Base-by-base conservation (phyloP, 2,888 invertebrate genomes). In the Anthoptus insignis region DNA sequence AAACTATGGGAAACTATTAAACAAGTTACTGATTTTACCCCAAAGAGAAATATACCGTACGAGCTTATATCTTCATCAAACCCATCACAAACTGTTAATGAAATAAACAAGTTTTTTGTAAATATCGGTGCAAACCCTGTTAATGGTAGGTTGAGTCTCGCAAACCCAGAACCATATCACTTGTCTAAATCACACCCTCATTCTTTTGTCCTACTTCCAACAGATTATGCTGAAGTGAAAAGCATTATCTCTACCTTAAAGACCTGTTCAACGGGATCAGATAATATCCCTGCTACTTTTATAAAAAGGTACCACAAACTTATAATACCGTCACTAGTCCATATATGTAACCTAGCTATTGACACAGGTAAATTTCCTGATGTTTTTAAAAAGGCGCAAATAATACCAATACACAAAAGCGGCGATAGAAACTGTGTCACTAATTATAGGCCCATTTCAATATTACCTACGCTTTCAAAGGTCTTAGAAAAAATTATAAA, bases 401-500 rank as follows among this genome's bases (percentile, higher is more conserved):
- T 34, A 34, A 52, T 4, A 21, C 70, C 67, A 67, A 53, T 66
- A 66, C 50, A 32, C 21, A 22, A 24, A 45, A 16, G 32, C 24
- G 19, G 54, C 1, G 53, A 60, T 53, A 45, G 21, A 29, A 27
- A 16, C 29, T 45, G 53, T 32, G 45, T 60, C 13, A 60, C 53
- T 16, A 60, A 60, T 34, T 61, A 61, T 19, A 61, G 61, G 14
- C 54, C 61, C 2, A 61, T 61, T 14, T 42, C 61, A 8, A 53
- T 54, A 34, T 14, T 61, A 19, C 45, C 61, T 34, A 13, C 47
- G 1, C 16, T 61, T 32, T 53, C 61, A 14, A 61, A 61, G 54
- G 13, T 61, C 9, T 29, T 45, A 8, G 54, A 61, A 54, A 63
- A 63, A 50, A 42, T 63, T 27, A 14, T 61, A n/a, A 63, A 63